Evolutionary conservation across 2,888 invertebrate genomes (phyloP), one percentile per base, ranked within the genome.

Genomic region (Trichogramma evanescens): DNA sequence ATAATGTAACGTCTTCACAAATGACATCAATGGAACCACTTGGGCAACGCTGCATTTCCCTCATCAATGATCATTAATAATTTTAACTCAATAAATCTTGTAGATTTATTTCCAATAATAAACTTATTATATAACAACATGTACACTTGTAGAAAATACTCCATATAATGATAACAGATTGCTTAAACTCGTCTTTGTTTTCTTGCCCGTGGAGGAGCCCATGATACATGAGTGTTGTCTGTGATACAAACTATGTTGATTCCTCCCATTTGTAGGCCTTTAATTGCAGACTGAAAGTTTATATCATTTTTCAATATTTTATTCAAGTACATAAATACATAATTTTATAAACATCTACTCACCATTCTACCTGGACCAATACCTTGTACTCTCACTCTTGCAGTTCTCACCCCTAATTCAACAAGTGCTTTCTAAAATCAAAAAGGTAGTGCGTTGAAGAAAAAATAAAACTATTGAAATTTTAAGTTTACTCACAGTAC

Each of bases 181-280:
- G 26, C n/a, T 84, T 88, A 95, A 74, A 95, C 79, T 80, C 90
- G 87, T 72, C 89, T 87, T 58, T 87, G 88, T 80, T 95, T 96
- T 69, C 91, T 84, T 41, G 95, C 86, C 63, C 95, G 81, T 44
- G 68, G 69, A 43, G 91, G 89, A 77, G 85, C 86, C 87, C 88
- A 91, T 0, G 92, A 89, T 5, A 95, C 88, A 57, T 82, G 86
- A 0, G 97, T 96, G 69, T 82, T 84, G 75, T 98, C 97, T n/a
- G 96, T 95, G 57, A 98, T 85, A 5, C 96, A 96, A 13, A 95
- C 83, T 67, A 98, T 88, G 63, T 93, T 85, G 45, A 96, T 74
- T 9, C 97, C 97, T 54, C 89, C 88, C 89, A 95, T 91, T 79
- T 94, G 89, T 26, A 98, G 78, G 1, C 97, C 97, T 81, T 96